These are phyloP conservation scores for Andrena bucephala DNA, from an alignment of 2,888 invertebrate species.

Conservation along the genomic window DNA sequence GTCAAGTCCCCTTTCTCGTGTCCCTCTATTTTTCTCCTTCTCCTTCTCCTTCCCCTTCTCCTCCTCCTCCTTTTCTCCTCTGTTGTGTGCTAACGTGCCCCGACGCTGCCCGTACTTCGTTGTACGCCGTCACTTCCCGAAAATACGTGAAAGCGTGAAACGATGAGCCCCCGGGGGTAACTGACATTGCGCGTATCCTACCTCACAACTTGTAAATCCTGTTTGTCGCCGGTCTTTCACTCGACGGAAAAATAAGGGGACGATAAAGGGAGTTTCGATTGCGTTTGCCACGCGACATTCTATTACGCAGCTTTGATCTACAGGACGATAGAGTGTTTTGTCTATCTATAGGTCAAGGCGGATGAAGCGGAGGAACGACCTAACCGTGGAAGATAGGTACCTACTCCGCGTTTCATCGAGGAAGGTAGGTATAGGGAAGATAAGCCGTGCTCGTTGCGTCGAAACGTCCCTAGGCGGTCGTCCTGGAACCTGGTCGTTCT, in stretches of 20 bases:
- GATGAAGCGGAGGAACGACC: conserved; percentile 39
- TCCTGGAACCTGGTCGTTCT: conserved; percentile 62
- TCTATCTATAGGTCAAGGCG: background rate
- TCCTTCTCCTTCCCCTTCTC: background rate
- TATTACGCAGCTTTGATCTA: too few relatives aligned
- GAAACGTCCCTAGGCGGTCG: conserved; percentile 83
- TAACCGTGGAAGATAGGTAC: conserved; percentile 77
- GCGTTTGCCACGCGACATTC: too few relatives aligned
- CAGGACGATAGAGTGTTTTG: too few relatives aligned
- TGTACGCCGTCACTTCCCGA: background rate
- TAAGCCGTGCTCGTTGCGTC: conserved; percentile 83
- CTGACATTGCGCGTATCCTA: background rate
- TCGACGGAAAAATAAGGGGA: background rate
- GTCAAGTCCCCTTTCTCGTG: conserved; percentile 60
- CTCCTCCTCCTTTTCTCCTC: conserved; percentile 1
- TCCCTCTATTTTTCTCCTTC: conserved; percentile 16
- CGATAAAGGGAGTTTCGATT: too few relatives aligned
- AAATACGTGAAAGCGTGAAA: background rate
- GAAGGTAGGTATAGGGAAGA: conserved; percentile 82
- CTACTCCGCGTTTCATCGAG: conserved; percentile 72
- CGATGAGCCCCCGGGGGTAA: background rate
- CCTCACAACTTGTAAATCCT: background rate
- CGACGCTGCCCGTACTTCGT: background rate
- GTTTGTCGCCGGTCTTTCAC: background rate
- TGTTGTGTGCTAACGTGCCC: conserved; percentile 1